Conservation (phyloP, 1,140 invertebrate species). For the Sipha flava region DNA sequence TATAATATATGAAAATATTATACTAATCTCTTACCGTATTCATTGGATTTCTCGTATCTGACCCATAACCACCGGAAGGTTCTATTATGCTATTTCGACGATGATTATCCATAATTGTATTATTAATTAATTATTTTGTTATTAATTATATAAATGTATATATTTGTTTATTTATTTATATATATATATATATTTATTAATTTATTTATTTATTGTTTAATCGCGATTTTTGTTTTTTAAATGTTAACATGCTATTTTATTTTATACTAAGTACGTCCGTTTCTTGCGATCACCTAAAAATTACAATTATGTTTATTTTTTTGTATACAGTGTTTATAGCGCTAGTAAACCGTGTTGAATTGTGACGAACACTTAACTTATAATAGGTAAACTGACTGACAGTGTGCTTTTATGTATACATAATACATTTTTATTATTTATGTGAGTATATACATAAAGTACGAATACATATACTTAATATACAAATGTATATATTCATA, state of each 20-base stretch:
- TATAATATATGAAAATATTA: background rate
- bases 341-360: background rate
- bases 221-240: background rate
- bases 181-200: background rate
- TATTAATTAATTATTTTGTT: background rate
- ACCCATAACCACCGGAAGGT: background rate
- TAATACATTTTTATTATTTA: background rate
- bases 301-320: background rate
- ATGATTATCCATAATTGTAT: background rate
- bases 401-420: background rate
- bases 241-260: background rate
- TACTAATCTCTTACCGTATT: constrained; percentile 6
- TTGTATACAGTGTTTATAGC: background rate
- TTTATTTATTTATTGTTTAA: background rate
- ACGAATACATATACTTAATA: background rate
- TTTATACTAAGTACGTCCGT: background rate
- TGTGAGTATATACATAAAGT: background rate
- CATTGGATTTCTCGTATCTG: constrained; percentile 7
- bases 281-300: constrained; percentile 4
- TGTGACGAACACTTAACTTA: background rate
- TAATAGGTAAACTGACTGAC: background rate
- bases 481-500: background rate
- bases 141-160: background rate
- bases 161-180: background rate
- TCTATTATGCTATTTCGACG: constrained; percentile 13